Base-by-base conservation (phyloP, 2,888 invertebrate genomes). In the Pherbina coryleti region DNA sequence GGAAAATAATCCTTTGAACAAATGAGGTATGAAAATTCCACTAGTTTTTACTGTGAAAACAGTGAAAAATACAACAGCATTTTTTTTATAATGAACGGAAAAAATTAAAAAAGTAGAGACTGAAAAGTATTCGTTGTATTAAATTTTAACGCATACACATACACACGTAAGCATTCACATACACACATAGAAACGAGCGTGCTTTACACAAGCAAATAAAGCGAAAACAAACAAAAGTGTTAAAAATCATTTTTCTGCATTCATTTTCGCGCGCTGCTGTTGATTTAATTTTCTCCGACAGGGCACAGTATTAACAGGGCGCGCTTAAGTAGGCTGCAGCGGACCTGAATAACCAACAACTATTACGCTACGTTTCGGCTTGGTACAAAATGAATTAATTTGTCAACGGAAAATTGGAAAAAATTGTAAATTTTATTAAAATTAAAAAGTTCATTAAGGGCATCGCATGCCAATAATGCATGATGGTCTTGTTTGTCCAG, bases 1-100 rank as follows among this genome's bases (percentile, higher is more conserved):
- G 28, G 25, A 22, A 37, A 53, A 37, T 71, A 76, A 76, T 76
- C 76, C 71, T 31, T 70, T 34, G 49, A 55, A 37, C 57, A 49
- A 72, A 72, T 11, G 28, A 28, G 3, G 62, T 37, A 62, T 17
- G 31, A 62, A 25, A 62, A 22, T 25, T 17, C 8, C 8, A 62
- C 28, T 25, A 28, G 1, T 9, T 55, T 22, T 55, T 55, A 9
- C 19, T 60, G 4, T 28, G 17, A 31, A 22, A 62, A 31, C 62
- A 28, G 60, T 19, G 28, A 25, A 25, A 62, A 62, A 22, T 28
- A 60, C 31, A 17, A 9, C 8, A 28, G 31, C 22, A 31, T 62
- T 9, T 17, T 22, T 25, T 25, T 25, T 7, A 62, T 25, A 62
- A 31, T 14, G 31, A 62, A 62, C 62, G n/a, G n/a, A n/a, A 62